A percentile compares a stretch with the other conserved stretches of the same genome.
Evolutionary conservation across 2,113 vertebrate species (phyloP).

Genomic region (Sceloporus undulatus): DNA sequence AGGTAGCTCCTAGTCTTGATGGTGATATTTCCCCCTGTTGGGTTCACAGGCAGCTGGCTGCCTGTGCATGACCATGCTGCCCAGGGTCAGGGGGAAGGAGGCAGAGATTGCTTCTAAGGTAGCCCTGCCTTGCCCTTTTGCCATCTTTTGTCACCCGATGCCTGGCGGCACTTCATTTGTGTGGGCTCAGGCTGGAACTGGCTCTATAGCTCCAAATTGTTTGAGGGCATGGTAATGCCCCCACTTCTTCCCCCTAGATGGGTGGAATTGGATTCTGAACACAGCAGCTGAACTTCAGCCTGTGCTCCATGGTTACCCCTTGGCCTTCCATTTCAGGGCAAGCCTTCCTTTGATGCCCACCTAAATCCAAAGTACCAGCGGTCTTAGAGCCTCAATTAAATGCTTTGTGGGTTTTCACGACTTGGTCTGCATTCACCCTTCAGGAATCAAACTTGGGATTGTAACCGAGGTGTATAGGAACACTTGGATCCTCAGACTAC

Average conservation of each 20-base stretch:
- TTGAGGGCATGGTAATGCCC: neutral
- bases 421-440: neutral
- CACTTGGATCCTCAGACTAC: too few relatives aligned
- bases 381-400: too few relatives aligned
- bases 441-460: neutral
- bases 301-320: neutral
- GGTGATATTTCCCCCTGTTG: neutral
- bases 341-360: neutral
- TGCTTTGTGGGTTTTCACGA: neutral
- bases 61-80: neutral
- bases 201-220: neutral
- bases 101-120: neutral
- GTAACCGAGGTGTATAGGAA: neutral
- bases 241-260: neutral
- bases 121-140: too few relatives aligned
- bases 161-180: neutral
- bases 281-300: neutral
- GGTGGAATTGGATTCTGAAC: too few relatives aligned
- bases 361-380: neutral
- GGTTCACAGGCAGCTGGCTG: neutral
- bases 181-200: neutral
- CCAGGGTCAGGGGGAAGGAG: neutral
- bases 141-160: neutral
- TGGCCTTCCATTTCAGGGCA: slow-evolving; percentile 7
- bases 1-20: too few relatives aligned